These are phyloP conservation scores for Eleutherodactylus coqui DNA, from an alignment of 2,797 vertebrate genomes.

Conservation along the genomic window DNA sequence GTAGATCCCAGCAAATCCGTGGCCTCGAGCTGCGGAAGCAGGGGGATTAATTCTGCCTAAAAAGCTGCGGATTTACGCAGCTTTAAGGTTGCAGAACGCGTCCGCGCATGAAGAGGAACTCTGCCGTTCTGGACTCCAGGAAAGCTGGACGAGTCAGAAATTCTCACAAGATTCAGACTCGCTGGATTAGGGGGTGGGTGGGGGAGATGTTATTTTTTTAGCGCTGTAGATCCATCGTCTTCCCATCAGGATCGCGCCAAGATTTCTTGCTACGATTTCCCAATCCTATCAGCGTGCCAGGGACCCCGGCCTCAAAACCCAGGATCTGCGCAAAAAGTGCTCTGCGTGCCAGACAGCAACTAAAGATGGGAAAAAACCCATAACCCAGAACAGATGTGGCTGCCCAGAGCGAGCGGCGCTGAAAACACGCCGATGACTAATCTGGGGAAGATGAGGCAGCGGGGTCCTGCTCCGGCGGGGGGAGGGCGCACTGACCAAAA, in stretches of 20 bases:
- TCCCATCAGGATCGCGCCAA: background rate
- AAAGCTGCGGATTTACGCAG: too few relatives aligned
- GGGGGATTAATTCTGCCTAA: too few relatives aligned
- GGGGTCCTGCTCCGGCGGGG: background rate
- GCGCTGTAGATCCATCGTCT: background rate
- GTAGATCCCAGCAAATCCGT: too few relatives aligned
- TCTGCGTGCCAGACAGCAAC: conserved; percentile 33
- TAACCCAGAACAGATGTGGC: conserved; percentile 56
- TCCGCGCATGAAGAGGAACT: too few relatives aligned
- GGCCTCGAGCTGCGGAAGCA: too few relatives aligned
- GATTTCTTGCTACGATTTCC: background rate
- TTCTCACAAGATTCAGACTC: too few relatives aligned
- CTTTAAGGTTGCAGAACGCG: too few relatives aligned
- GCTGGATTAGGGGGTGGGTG: too few relatives aligned
- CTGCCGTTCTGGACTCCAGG: too few relatives aligned
- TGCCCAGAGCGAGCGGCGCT: background rate
- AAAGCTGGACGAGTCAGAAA: too few relatives aligned
- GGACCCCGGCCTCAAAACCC: conserved; percentile 11
- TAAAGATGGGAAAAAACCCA: conserved; percentile 42
- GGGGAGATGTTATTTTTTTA: too few relatives aligned
- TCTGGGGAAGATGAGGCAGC: background rate
- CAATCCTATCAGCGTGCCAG: conserved; percentile 11
- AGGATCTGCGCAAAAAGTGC: conserved; percentile 8
- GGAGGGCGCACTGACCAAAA: background rate
- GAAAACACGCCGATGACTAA: conserved; percentile 38